phyloP scores from a whole-genome alignment of 2,888 invertebrate genomes.

The Microplitis manilae region DNA sequence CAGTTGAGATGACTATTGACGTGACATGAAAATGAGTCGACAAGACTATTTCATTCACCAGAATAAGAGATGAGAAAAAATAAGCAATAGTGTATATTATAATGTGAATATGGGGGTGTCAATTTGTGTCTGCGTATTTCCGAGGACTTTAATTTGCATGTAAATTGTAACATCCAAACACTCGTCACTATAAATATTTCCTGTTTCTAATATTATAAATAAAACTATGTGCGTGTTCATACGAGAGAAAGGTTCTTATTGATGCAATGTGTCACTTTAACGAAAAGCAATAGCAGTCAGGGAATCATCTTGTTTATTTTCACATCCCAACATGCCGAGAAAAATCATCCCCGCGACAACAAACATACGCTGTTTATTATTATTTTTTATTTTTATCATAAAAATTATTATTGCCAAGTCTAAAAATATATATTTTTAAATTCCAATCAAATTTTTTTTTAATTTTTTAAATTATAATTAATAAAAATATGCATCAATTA shows the following conservation, averaged over 20 bases:
- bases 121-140: not conserved
- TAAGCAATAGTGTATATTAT: slow-evolving; percentile 13
- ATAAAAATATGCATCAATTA: no score
- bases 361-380: not conserved
- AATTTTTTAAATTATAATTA: no score
- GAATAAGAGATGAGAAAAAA: slow-evolving; percentile 13
- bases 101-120: not conserved
- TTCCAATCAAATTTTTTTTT: no score
- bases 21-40: slow-evolving; percentile 1
- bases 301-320: not conserved
- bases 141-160: slow-evolving; percentile 32
- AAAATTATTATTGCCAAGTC: not conserved
- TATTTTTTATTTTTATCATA: not conserved
- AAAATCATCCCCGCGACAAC: not conserved
- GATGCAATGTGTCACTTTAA: slow-evolving; percentile 18
- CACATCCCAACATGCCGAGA: not conserved
- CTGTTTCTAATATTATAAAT: not conserved
- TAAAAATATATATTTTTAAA: not conserved
- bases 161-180: slow-evolving; percentile 27
- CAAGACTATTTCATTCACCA: not conserved
- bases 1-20: slow-evolving; percentile 1
- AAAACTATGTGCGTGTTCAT: not conserved
- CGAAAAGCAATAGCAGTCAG: not conserved
- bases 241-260: slow-evolving; percentile 15
- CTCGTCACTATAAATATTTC: slow-evolving; percentile 15